phyloP scores from a whole-genome alignment of 2,797 vertebrate species.

The Enoplosus armatus region DNA sequence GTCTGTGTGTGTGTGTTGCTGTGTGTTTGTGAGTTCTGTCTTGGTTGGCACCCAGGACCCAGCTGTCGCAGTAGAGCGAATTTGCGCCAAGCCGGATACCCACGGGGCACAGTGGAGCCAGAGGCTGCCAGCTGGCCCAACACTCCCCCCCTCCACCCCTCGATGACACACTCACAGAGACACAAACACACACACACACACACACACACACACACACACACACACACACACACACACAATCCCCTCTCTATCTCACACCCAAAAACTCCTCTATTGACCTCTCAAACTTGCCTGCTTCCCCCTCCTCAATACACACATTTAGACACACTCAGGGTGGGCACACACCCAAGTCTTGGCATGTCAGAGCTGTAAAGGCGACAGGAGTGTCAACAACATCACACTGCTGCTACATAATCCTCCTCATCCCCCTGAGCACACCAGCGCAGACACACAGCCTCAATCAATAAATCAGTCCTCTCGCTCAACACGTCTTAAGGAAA shows the following conservation, averaged over 20 bases:
- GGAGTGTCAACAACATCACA: slow-evolving; percentile 74
- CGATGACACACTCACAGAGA: slow-evolving; percentile 22
- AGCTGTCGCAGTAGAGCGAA: slow-evolving; percentile 66
- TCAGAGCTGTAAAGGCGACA: slow-evolving; percentile 67
- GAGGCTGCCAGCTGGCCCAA: slow-evolving; percentile 78
- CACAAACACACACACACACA: slow-evolving; percentile 41
- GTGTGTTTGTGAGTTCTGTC: slow-evolving; percentile 43
- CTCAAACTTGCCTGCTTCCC: slow-evolving; percentile 26
- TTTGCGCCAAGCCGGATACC: slow-evolving; percentile 74
- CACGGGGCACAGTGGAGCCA: slow-evolving; percentile 67
- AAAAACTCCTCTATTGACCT: slow-evolving; percentile 54
- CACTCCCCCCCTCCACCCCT: not conserved
- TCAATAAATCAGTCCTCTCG: slow-evolving; percentile 65
- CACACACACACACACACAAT: slow-evolving; percentile 46
- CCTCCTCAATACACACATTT: slow-evolving; percentile 44
- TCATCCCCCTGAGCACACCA: slow-evolving; percentile 33
- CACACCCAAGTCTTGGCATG: slow-evolving; percentile 62
- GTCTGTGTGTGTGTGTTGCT: slow-evolving; percentile 4
- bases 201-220: slow-evolving; percentile 22
- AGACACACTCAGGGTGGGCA: slow-evolving; percentile 54
- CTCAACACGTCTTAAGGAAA: slow-evolving; percentile 52
- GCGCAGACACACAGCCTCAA: slow-evolving; percentile 42
- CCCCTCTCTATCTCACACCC: slow-evolving; percentile 37
- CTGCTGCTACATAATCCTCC: slow-evolving; percentile 67
- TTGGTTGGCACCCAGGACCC: slow-evolving; percentile 67